Percentiles rank a stretch among this genome's conserved stretches.
phyloP scores from a whole-genome alignment of 64 coral and sea anemone species.

The Orbicella faveolata region DNA sequence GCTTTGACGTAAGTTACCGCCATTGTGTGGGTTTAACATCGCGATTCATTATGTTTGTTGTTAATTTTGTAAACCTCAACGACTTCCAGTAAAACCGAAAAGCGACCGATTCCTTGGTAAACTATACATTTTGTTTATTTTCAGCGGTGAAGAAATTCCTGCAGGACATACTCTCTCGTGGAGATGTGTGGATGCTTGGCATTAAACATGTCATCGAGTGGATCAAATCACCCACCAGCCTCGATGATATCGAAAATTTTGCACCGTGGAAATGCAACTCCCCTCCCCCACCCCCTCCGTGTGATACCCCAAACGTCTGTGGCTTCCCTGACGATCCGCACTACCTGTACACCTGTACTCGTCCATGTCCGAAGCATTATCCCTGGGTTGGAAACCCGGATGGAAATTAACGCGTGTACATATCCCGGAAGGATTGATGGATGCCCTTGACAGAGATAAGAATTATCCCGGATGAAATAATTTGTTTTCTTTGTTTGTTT shows the following conservation, averaged over 20 bases:
- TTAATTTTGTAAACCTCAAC: no score
- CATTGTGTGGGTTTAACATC: no score
- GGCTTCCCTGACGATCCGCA: constrained; percentile 29
- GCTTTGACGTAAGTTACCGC: no score
- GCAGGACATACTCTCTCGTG: constrained; percentile 19
- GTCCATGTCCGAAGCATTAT: constrained; percentile 62
- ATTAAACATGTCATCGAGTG: constrained; percentile 88
- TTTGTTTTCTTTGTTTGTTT: no score
- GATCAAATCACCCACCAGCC: constrained; percentile 77
- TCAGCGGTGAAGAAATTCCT: constrained; percentile 72
- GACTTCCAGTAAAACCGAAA: no score
- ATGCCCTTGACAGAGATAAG: not conserved
- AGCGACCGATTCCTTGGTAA: not conserved
- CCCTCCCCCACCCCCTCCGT: constrained; percentile 68
- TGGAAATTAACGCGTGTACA: constrained; percentile 30
- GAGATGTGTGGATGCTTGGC: constrained; percentile 81
- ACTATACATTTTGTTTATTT: not conserved
- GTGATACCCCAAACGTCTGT: constrained; percentile 63
- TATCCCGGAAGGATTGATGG: not conserved
- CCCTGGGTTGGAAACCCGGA: constrained; percentile 86
- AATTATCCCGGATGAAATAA: not conserved
- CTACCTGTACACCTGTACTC: constrained; percentile 57
- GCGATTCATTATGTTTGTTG: no score
- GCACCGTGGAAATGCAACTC: constrained; percentile 81
- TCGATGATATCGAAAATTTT: constrained; percentile 83